A percentile compares a stretch with the other conserved stretches of the same genome.
These are phyloP conservation scores for Drosophila fuyamai DNA, from an alignment of 1,140 invertebrate species.

Conservation along the genomic window DNA sequence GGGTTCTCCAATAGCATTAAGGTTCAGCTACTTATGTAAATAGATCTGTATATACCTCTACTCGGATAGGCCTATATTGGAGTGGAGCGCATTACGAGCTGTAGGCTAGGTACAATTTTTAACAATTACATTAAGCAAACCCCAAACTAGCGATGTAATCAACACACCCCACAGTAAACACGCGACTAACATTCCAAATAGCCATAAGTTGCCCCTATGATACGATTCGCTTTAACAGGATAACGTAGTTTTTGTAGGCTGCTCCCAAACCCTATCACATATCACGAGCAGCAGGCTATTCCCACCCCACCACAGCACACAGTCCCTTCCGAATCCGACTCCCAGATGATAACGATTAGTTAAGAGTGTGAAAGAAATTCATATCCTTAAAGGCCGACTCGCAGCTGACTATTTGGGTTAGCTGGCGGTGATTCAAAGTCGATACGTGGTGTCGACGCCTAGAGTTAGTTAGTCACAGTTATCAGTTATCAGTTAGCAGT, in stretches of 20 bases:
- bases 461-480: constrained; percentile 16
- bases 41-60: constrained; percentile 53
- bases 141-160: constrained; percentile 15
- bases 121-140: constrained; percentile 54
- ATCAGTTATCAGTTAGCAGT: no score
- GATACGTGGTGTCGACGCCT: constrained; percentile 16
- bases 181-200: constrained; percentile 8
- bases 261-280: constrained; percentile 35
- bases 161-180: background rate
- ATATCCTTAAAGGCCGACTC: constrained; percentile 33
- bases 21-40: constrained; percentile 48
- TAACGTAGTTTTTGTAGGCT: constrained; percentile 25
- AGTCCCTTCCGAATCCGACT: constrained; percentile 10
- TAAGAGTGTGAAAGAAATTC: constrained; percentile 31
- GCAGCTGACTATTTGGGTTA: background rate
- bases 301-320: constrained; percentile 12
- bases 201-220: constrained; percentile 13
- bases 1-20: constrained; percentile 22
- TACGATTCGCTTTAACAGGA: constrained; percentile 32
- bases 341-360: background rate
- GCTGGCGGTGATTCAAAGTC: constrained; percentile 12
- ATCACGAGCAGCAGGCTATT: constrained; percentile 34
- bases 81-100: constrained; percentile 19
- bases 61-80: background rate
- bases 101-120: constrained; percentile 73